These are phyloP conservation scores for Syngnathus acus DNA, from an alignment of 2,797 vertebrate species.

Conservation along the genomic window DNA sequence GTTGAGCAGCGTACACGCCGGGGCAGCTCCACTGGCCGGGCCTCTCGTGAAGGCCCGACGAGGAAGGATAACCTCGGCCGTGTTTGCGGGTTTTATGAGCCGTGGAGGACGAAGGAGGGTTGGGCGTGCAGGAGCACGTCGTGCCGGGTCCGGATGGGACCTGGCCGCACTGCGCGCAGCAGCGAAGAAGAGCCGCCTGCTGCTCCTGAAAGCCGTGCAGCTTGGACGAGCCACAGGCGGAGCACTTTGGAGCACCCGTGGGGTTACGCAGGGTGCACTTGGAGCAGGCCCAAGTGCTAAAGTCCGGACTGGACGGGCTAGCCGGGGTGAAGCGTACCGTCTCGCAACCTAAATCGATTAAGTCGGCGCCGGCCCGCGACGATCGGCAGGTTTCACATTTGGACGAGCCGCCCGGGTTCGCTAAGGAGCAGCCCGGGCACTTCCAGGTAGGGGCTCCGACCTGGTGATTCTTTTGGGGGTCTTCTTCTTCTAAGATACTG, in stretches of 20 bases:
- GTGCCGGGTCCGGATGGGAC: constrained; percentile 27
- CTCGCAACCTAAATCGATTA: constrained; percentile 85
- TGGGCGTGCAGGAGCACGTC: constrained; percentile 57
- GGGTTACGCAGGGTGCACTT: constrained; percentile 93
- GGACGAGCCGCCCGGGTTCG: constrained; percentile 49
- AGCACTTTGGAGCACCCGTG: constrained; percentile 78
- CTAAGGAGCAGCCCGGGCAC: constrained; percentile 75
- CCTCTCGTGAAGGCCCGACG: constrained; percentile 60
- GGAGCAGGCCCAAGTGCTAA: constrained; percentile 90
- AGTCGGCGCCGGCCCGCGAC: constrained; percentile 65
- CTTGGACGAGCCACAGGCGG: constrained; percentile 86
- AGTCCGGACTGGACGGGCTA: constrained; percentile 92
- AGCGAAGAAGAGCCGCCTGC: constrained; percentile 37
- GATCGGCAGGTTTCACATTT: constrained; percentile 74
- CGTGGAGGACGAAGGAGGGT: constrained; percentile 42
- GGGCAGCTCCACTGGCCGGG: constrained; percentile 85
- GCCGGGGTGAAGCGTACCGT: constrained; percentile 86
- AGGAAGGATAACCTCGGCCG: constrained; percentile 59
- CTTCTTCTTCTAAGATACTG: constrained; percentile 85
- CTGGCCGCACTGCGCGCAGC: constrained; percentile 68
- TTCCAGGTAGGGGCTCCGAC: constrained; percentile 68
- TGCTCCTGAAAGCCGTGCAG: constrained; percentile 89
- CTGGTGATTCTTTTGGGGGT: constrained; percentile 52
- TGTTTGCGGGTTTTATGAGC: constrained; percentile 70
- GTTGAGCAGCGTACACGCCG: constrained; percentile 90